Evolutionary conservation across 2,888 invertebrate genomes (phyloP), one percentile per base, ranked within the genome.

Genomic region (Muscina levida): DNA sequence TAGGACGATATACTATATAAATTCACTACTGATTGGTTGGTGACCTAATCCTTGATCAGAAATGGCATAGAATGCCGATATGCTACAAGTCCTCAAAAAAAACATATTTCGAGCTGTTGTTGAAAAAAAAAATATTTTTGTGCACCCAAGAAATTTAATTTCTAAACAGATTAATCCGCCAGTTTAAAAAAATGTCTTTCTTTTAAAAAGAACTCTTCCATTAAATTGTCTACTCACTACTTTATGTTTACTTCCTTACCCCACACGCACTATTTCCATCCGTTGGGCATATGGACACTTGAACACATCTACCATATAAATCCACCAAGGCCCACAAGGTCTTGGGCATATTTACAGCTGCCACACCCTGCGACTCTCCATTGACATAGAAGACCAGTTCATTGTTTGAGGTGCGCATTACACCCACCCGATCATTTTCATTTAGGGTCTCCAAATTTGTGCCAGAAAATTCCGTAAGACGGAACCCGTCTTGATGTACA

Each of bases 341-440:
- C 19, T 92, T 87, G 0, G 97, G 97, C 84, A 98, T 91, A 84
- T 94, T 94, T 37, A 85, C 87, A 0, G 95, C 96, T 1, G 97
- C 98, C 44, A 96, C 92, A 0, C 98, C 98, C 89, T 97, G 96
- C 22, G 97, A 95, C 84, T 95, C 93, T 1, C 97, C 97, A 90
- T 98, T 98, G 17, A 98, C 93, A 88, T 94, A 97, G 90, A 97
- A 97, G 87, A 97, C 93, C 77, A 98, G 91, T 85, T 97, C 96
- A 8, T 95, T 95, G 90, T 94, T 94, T 68, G 93, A 93, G 26
- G 96, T 95, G 86, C 95, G 92, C 93, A 96, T 94, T 3, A 98
- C 95, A 59, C 97, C 97, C 56, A 97, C 92, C 77, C 94, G 93
- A 87, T 96, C 96, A 66, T 96, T 96, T 90, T 96, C 96, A 79